Base-by-base conservation (phyloP, 92 coral and sea anemone species). In the Montipora capitata region DNA sequence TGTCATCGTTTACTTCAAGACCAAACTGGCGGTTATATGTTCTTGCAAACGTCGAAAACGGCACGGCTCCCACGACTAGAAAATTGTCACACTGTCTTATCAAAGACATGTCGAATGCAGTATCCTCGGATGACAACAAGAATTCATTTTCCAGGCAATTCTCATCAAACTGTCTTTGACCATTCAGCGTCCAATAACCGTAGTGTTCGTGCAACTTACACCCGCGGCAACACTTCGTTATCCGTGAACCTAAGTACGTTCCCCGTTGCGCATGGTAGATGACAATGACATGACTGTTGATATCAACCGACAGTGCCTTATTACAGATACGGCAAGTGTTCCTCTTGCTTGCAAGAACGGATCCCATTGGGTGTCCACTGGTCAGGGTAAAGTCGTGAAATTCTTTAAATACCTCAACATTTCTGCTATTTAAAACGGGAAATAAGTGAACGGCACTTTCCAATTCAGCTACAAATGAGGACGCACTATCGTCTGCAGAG, bases 21-120 rank as follows among this genome's bases (percentile, higher is more conserved):
- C 77, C 72, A 56, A 91, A 91, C 41, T 83, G 40, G 6, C 87
- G 77, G 59, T 91, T 91, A 81, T 63, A 91, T 1, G 94, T 72
- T 10, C 20, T 41, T 15, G 94, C 74, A 66, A 72, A 91, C 3
- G 94, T 86, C 6, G 94, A 81, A 75, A 91, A 91, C 27, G 94
- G 74, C 17, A 87, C 77, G 15, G 94, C 94, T 20, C 91, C 94
- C 40, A 87, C 92, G 17, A 87, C 52, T 7, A 87, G 52, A n/a
- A 91, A 58, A 69, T 66, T 91, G 40, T 38, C 74, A 45, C 82
- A 74, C 12, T 91, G 76, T 43, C 72, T 54, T 20, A 91, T 63
- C 48, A 87, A 59, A 40, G 86, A 61, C 44, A 57, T 20, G 10
- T 79, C 41, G 58, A 87, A 80, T 7, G 91, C 87, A 41, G 80